A percentile compares a stretch with the other conserved stretches of the same genome.
These are phyloP conservation scores for Meda fulgida DNA, from an alignment of 2,797 vertebrate genomes.

Conservation along the genomic window DNA sequence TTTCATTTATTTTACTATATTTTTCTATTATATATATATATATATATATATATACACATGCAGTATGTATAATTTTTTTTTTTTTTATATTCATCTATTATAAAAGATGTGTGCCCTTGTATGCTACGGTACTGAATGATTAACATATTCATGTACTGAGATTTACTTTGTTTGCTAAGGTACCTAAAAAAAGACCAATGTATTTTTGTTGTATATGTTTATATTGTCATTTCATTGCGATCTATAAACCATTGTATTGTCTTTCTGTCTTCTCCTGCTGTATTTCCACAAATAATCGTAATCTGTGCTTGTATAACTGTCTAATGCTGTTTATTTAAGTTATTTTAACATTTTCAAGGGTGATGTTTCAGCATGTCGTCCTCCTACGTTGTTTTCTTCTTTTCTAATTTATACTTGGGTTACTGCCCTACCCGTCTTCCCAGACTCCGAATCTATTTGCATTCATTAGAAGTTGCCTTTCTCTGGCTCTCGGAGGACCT, in stretches of 20 bases:
- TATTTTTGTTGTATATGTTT: not conserved
- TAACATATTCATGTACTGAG: too few species aligned
- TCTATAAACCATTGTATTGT: not conserved
- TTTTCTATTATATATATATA: not conserved
- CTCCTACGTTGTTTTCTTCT: slow-evolving; percentile 28
- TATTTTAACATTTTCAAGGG: slow-evolving; percentile 50
- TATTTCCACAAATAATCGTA: not conserved
- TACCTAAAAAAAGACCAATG: too few species aligned
- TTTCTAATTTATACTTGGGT: slow-evolving; percentile 51
- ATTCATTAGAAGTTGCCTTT: slow-evolving; percentile 50
- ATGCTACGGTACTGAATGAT: too few species aligned
- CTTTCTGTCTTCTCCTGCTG: not conserved
- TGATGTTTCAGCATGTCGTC: slow-evolving; percentile 52
- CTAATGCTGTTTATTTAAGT: slow-evolving; percentile 40
- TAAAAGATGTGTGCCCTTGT: too few species aligned
- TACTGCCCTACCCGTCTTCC: slow-evolving; percentile 41
- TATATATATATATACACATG: too few species aligned
- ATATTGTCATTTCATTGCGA: not conserved
- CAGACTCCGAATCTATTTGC: slow-evolving; percentile 57
- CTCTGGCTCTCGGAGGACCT: slow-evolving; percentile 30
- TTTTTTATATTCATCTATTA: too few species aligned
- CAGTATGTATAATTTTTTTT: too few species aligned
- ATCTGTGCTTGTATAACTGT: not conserved
- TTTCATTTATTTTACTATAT: too few species aligned
- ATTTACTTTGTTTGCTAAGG: too few species aligned